phyloP scores from a whole-genome alignment of 2,113 vertebrate species.

The Gopherus flavomarginatus region DNA sequence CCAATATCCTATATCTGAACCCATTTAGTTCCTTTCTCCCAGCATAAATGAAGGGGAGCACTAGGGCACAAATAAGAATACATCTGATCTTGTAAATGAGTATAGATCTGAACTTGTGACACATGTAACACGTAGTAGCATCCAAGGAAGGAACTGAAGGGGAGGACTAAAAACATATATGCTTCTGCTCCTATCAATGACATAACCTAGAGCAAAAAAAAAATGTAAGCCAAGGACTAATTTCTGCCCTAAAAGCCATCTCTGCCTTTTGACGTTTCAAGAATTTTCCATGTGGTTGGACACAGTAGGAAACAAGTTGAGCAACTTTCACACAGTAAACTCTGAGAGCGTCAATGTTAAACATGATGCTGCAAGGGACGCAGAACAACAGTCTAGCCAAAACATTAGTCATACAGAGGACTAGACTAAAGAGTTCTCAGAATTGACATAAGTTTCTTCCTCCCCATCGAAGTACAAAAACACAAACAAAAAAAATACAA shows the following conservation, averaged over 20 bases:
- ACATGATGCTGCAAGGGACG: neutral
- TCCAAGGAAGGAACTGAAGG: neutral
- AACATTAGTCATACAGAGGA: neutral
- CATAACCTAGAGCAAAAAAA: neutral
- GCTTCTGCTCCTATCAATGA: slow-evolving; percentile 15
- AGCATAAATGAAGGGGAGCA: neutral
- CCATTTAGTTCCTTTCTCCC: neutral
- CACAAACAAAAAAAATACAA: neutral
- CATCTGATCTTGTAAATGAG: neutral
- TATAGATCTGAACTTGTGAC: neutral
- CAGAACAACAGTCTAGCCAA: neutral
- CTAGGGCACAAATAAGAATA: neutral
- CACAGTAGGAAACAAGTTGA: neutral
- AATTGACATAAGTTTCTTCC: neutral
- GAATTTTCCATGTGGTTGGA: slow-evolving; percentile 1
- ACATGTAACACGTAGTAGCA: neutral
- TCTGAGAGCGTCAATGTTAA: neutral
- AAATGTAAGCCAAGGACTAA: neutral
- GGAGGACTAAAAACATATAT: neutral
- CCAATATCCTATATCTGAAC: accelerated
- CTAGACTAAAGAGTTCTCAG: neutral
- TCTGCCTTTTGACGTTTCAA: neutral
- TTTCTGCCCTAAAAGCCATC: neutral
- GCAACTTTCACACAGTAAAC: neutral
- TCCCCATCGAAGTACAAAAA: neutral